Evolutionary conservation across 2,113 vertebrate species (phyloP).

Genomic region (Esox niger): DNA sequence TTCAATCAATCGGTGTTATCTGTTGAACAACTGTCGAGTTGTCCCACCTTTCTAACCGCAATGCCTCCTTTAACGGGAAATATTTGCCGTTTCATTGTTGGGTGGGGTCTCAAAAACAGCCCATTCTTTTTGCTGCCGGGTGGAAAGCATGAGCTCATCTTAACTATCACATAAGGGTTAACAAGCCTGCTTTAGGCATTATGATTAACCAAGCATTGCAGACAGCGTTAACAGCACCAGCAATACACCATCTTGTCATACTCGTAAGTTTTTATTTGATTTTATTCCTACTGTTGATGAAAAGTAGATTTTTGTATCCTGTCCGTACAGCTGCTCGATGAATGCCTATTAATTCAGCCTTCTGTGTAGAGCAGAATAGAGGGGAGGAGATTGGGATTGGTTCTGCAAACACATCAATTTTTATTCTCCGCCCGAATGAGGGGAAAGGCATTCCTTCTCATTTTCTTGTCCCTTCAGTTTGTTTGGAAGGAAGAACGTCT

Average conservation of each 20-base stretch:
- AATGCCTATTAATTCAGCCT: conserved; percentile 72
- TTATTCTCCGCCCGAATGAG: conserved; percentile 30
- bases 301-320: conserved; percentile 46
- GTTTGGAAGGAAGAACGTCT: conserved; percentile 45
- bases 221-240: background rate
- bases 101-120: conserved; percentile 72
- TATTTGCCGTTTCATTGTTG: conserved; percentile 58
- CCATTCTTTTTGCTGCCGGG: conserved; percentile 37
- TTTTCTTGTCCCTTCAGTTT: conserved; percentile 39
- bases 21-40: conserved; percentile 2
- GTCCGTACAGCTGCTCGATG: conserved; percentile 73
- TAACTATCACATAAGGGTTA: conserved; percentile 35
- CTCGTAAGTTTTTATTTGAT: background rate
- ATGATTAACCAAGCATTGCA: conserved; percentile 42
- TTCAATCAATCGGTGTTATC: background rate
- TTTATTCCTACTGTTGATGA: background rate
- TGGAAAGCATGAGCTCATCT: conserved; percentile 72
- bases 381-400: conserved; percentile 40
- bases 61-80: conserved; percentile 25
- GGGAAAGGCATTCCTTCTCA: conserved; percentile 22
- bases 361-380: conserved; percentile 26
- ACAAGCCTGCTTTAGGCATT: conserved; percentile 68
- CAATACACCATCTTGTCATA: background rate
- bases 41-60: too few relatives aligned
- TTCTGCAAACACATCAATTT: conserved; percentile 40